phyloP scores from a whole-genome alignment of 53 echinoderm and acorn worm species.

The Pentamera pediparva region DNA sequence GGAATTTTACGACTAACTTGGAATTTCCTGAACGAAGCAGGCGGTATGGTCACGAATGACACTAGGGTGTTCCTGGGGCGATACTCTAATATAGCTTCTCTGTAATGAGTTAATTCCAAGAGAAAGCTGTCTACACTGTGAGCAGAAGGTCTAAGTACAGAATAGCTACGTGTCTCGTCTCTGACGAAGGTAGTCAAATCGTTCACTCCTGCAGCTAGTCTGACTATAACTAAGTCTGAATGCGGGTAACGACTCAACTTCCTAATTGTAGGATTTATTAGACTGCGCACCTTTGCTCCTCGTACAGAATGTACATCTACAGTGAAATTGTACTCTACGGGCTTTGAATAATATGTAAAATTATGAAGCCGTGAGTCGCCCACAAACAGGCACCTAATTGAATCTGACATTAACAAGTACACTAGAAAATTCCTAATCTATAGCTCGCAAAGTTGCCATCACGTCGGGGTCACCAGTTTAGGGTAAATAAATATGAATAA shows the following conservation, averaged over 20 bases:
- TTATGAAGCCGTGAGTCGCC: background rate
- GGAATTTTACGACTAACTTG: background rate
- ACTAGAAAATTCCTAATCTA: too few species aligned
- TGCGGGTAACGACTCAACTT: background rate
- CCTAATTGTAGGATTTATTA: background rate
- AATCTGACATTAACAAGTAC: background rate
- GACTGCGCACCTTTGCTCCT: background rate
- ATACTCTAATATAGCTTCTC: background rate
- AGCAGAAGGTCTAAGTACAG: background rate
- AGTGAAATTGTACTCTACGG: background rate
- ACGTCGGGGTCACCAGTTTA: too few species aligned
- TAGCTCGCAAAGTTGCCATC: too few species aligned
- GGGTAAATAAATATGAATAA: too few species aligned
- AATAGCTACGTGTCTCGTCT: background rate
- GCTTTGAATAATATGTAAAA: background rate
- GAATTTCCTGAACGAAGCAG: background rate
- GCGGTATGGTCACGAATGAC: background rate
- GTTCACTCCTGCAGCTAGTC: background rate
- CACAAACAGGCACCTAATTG: background rate
- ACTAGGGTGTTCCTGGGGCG: background rate
- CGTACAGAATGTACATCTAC: background rate
- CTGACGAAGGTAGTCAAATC: background rate
- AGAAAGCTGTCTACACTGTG: background rate
- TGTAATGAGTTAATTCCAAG: background rate
- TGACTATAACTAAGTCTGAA: background rate